Conservation (phyloP, 2,888 invertebrate species). For the Furcula furcula region DNA sequence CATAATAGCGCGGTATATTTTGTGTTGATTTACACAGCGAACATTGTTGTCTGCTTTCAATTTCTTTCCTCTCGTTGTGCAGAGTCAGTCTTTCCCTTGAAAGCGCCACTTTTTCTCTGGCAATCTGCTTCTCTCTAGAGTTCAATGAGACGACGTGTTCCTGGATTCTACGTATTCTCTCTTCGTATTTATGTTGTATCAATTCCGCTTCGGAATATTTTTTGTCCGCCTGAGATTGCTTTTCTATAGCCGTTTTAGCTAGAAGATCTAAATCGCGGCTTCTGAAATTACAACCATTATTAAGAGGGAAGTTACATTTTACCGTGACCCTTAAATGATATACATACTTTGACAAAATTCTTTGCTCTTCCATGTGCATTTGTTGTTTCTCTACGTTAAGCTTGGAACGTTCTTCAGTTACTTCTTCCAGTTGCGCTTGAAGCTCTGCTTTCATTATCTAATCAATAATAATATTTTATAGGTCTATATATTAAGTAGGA, state of each 20-base stretch:
- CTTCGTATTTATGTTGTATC: constrained; percentile 79
- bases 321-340: too few species aligned
- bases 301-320: too few species aligned
- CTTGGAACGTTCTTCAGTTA: constrained; percentile 63
- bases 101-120: constrained; percentile 82
- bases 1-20: constrained; percentile 41
- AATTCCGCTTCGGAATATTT: constrained; percentile 80
- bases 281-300: constrained; percentile 36
- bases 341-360: constrained; percentile 62
- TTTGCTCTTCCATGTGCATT: constrained; percentile 68
- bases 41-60: constrained; percentile 64
- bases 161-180: constrained; percentile 80
- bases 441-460: constrained; percentile 69
- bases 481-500: too few species aligned
- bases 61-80: constrained; percentile 77
- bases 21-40: constrained; percentile 65
- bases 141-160: constrained; percentile 79
- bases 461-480: constrained; percentile 4
- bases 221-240: constrained; percentile 81
- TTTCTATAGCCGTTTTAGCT: constrained; percentile 80
- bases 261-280: constrained; percentile 76
- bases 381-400: constrained; percentile 67
- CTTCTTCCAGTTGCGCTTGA: constrained; percentile 67
- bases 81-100: constrained; percentile 81
- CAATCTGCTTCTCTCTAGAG: constrained; percentile 81